phyloP scores from a whole-genome alignment of 2,113 vertebrate species.

The Haliaeetus leucogaster region DNA sequence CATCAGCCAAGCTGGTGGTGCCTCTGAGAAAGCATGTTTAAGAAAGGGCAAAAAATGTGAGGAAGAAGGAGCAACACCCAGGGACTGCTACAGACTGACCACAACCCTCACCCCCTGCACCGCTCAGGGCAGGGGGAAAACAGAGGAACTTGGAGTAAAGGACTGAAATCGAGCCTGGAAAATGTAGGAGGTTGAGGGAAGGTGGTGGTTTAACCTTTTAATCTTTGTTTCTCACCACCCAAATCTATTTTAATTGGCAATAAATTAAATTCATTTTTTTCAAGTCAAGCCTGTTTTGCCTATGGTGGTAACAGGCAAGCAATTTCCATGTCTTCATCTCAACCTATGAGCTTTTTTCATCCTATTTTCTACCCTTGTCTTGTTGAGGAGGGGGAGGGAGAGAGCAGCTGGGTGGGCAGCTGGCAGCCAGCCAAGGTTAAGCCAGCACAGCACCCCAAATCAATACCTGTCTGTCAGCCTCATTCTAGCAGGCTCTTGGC shows the following conservation, averaged over 20 bases:
- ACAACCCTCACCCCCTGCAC: too few species aligned
- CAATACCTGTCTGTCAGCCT: background rate
- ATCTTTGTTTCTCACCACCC: background rate
- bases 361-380: background rate
- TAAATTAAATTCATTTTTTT: background rate
- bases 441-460: background rate
- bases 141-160: background rate
- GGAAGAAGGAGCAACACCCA: background rate
- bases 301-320: background rate
- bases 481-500: background rate
- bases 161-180: background rate
- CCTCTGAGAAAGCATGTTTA: background rate
- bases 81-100: too few species aligned
- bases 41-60: background rate
- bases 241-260: background rate
- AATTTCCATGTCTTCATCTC: background rate
- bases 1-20: background rate
- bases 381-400: background rate
- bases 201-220: background rate
- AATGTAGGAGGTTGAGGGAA: background rate
- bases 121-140: rapidly evolving
- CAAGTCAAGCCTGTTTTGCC: background rate
- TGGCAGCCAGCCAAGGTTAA: background rate
- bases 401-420: background rate
- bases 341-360: background rate